Evolutionary conservation across 2,888 invertebrate genomes (phyloP), one percentile per base, ranked within the genome.

Genomic region (Drosophila trichaetosa): DNA sequence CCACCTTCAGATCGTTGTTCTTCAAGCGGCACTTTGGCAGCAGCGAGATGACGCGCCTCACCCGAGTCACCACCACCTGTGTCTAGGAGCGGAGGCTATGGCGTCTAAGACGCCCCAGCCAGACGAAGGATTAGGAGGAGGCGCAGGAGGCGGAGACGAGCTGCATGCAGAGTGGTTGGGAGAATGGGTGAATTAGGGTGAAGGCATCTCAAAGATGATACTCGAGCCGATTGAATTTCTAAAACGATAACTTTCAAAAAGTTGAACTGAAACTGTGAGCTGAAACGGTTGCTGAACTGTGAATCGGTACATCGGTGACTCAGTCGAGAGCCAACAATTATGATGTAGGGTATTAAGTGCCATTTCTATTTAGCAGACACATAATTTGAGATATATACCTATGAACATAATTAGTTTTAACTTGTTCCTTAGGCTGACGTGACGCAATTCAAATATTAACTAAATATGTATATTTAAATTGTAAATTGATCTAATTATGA

Each of bases 1-100:
- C 95, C 81, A 96, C 96, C 2, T 97, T 98, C 58, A 91, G 93
- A 34, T 92, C 93, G 13, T 62, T 93, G 29, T 98, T 98, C 93
- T 95, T 97, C 89, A 94, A 97, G 71, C 96, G 96, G 88, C 94
- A 96, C 66, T 96, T 91, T 53, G 90, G 91, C 65, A 89, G 90
- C 78, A 82, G 90, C 13, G 93, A 93, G 80, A 91, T 93, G 92
- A 92, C 93, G 1, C 87, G 92, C 4, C 81, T 92, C 34, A 93
- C 93, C 21, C 86, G 92, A 2, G 78, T 93, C 1, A 93, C 93
- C 63, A 93, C 93, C 27, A 93, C 93, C 13, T 93, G 93, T 73
- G 93, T 93, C 76, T 93, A 80, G 71, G 34, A 51, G 27, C 16
- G 8, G 16, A 24, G 21, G 5, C 6, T 21, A 5, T 42, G 42